A percentile compares a stretch with the other conserved stretches of the same genome.
Evolutionary conservation across 2,113 vertebrate species (phyloP).

Genomic region (Nibea albiflora): DNA sequence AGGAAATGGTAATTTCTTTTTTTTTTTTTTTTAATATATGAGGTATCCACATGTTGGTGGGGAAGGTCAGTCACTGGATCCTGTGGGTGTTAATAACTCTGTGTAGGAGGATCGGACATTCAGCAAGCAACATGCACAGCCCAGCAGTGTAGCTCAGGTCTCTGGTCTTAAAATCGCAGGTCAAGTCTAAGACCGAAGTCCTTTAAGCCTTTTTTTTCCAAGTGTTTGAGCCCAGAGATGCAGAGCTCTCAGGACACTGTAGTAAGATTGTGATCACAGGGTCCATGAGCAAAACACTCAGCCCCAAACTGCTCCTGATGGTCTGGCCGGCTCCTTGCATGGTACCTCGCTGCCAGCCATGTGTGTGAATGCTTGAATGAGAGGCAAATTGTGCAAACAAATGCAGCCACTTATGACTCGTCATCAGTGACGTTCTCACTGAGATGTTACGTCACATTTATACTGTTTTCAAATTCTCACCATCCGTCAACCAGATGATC

Average conservation of each 20-base stretch:
- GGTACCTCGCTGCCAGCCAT: background rate
- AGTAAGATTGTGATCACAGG: background rate
- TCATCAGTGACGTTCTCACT: background rate
- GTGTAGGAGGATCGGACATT: constrained; percentile 22
- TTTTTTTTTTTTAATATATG: constrained; percentile 28
- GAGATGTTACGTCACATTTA: background rate
- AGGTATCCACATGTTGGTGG: constrained; percentile 24
- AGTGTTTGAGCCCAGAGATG: background rate
- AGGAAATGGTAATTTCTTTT: constrained; percentile 76
- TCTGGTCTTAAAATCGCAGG: background rate
- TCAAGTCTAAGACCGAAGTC: background rate
- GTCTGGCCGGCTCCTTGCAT: no score
- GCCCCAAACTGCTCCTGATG: background rate
- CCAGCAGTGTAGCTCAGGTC: background rate
- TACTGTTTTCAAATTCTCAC: no score
- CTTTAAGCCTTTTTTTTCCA: background rate
- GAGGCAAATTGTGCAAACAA: background rate
- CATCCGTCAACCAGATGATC: background rate
- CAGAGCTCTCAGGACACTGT: background rate
- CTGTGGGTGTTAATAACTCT: background rate
- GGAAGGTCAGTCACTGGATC: constrained; percentile 8
- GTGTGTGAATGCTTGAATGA: background rate
- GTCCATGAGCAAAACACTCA: background rate
- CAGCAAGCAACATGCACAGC: no score
- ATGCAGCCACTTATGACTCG: background rate